phyloP scores from a whole-genome alignment of 2,888 invertebrate species.

The Xylota segnis region DNA sequence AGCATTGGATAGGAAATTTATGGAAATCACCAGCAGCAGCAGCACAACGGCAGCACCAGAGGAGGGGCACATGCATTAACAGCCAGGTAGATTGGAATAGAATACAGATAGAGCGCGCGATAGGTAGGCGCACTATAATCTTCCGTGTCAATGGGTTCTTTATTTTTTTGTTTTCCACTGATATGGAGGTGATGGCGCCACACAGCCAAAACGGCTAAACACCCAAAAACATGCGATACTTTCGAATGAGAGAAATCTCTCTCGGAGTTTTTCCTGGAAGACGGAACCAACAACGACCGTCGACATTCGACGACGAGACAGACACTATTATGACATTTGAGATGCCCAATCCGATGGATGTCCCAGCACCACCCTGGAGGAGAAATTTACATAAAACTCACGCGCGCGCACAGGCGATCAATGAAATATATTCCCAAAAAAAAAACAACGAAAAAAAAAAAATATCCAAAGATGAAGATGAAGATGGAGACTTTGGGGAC shows the following conservation, averaged over 20 bases:
- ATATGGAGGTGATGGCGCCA: constrained; percentile 75
- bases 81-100: constrained; percentile 48
- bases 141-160: constrained; percentile 65
- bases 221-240: constrained; percentile 49
- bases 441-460: not conserved
- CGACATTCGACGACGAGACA: constrained; percentile 54
- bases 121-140: constrained; percentile 70
- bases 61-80: constrained; percentile 71
- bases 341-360: constrained; percentile 74
- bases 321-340: constrained; percentile 75
- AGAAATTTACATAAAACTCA: constrained; percentile 74
- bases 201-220: constrained; percentile 49
- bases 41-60: constrained; percentile 60
- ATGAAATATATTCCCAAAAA: constrained; percentile 30
- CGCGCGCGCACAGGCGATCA: constrained; percentile 54
- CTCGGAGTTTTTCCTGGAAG: constrained; percentile 70
- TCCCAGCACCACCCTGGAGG: constrained; percentile 66
- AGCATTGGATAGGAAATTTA: constrained; percentile 71
- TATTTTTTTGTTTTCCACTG: no score
- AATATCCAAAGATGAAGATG: not conserved
- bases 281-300: not conserved
- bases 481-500: constrained; percentile 45
- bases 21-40: constrained; percentile 69
- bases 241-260: constrained; percentile 41
- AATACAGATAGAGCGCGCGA: constrained; percentile 60